Base-by-base conservation (phyloP, 2,888 invertebrate species). In the Thymelicus lineola region DNA sequence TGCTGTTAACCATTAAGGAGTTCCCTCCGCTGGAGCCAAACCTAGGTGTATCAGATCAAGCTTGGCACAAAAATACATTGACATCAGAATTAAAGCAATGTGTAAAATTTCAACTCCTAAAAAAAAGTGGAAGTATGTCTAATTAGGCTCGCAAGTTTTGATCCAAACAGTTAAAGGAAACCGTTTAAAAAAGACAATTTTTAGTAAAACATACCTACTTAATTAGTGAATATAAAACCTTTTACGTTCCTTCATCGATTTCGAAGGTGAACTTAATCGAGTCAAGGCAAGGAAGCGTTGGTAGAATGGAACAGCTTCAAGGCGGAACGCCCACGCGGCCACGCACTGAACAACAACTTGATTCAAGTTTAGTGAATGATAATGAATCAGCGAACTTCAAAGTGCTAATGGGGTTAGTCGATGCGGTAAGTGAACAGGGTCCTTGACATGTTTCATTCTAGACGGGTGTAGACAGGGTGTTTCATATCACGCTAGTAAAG, bases 201-300 rank as follows among this genome's bases (percentile, higher is more conserved):
- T 28, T 5, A 28, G 28, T 5, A 28, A 28, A 28, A 28, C 28
- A 28, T 28, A n/a, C n/a, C n/a, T n/a, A n/a, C n/a, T n/a, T n/a
- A 46, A 14, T 46, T 6, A 14, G 14, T 46, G 12, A 12, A 10
- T 7, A 17, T 50, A 50, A 17, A 6, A 0, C 15, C 17, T 58
- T 58, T 58, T 58, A 36, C 28, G 20, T 38, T 12, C 50, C 36
- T 66, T 35, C 15, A 50, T 9, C 45, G n/a, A 15, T 7, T n/a
- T 28, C 20, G 64, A 55, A 55, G 55, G 55, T 55, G 45, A 42
- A 65, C n/a, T 28, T 14, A 55, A 65, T 7, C 6, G 17, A 53
- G 28, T 65, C 50, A 63, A 48, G 42, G 65, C 28, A n/a, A 65
- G 20, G 50, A 55, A 64, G 65, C 65, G 55, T 65, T 65, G 65